Base-by-base conservation (phyloP, 2,888 invertebrate species). In the Allacma fusca region DNA sequence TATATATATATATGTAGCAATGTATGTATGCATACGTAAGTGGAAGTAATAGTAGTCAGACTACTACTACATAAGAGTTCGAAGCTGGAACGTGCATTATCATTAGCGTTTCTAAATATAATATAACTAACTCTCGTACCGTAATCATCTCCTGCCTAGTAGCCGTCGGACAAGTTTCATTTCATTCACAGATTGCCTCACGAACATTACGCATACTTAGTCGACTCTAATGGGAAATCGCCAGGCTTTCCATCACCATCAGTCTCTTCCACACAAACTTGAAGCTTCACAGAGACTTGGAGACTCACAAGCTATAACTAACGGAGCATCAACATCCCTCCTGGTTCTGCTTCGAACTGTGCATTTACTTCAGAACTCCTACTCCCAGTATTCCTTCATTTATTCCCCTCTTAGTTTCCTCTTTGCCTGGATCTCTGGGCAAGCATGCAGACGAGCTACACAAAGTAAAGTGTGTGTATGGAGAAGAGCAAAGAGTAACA, bases 91-190 rank as follows among this genome's bases (percentile, higher is more conserved):
- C 62, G 9, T 62, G 24, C 62, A 62, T 62, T 62, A 62, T 62
- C 62, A 62, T 62, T 62, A 62, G 62, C 26, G 62, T 62, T 62
- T 62, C 62, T 62, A 62, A 62, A 62, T 62, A 62, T 62, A 62
- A 24, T 62, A 26, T 62, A 62, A 62, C 62, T 62, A 62, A 62
- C 62, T 62, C 62, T 62, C 62, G 62, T 62, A 26, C 13, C 2
- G 62, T 62, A 62, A 62, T 62, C 62, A 62, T 62, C 62, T 62
- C 62, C 62, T 62, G 62, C 62, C 21, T 62, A 62, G 62, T 62
- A 62, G 62, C 62, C 62, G 62, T 62, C 62, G 62, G 62, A 62
- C 62, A 62, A 62, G 62, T 62, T 62, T 62, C 62, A 62, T 62
- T 62, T 62, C 62, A 62, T 62, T 62, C 62, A 62, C 62, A 62